Conservation (phyloP, 2,797 vertebrate species). For the Phyllotis vaccarum region DNA sequence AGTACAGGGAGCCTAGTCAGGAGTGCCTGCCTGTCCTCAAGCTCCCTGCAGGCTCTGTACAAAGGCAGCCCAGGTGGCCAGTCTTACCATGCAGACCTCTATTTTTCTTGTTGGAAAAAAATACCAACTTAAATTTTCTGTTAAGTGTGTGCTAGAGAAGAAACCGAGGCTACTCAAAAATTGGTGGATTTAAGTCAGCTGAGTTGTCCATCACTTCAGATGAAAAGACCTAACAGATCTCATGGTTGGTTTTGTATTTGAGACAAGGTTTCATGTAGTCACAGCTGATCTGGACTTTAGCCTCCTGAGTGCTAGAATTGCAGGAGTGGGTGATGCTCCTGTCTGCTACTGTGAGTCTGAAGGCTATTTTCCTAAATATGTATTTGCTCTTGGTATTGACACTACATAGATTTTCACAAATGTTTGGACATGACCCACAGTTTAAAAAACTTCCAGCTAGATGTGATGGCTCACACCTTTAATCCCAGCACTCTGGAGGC, state of each 20-base stretch:
- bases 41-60: not conserved
- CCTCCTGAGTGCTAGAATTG: not conserved
- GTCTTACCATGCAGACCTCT: not conserved
- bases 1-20: not conserved
- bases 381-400: not conserved
- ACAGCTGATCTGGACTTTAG: not conserved
- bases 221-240: not conserved
- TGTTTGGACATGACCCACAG: not conserved
- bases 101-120: not conserved
- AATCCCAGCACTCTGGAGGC: not conserved
- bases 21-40: not conserved
- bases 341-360: not conserved
- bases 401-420: not conserved
- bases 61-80: not conserved
- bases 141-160: not conserved
- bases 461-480: not conserved
- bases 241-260: not conserved
- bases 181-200: fast-evolving
- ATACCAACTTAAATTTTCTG: not conserved
- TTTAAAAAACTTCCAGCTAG: not conserved
- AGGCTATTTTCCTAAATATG: not conserved
- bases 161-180: not conserved
- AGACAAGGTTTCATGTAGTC: not conserved
- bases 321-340: not conserved
- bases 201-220: not conserved